phyloP scores from a whole-genome alignment of 2,888 invertebrate species.

The Gymnocheta viridis region DNA sequence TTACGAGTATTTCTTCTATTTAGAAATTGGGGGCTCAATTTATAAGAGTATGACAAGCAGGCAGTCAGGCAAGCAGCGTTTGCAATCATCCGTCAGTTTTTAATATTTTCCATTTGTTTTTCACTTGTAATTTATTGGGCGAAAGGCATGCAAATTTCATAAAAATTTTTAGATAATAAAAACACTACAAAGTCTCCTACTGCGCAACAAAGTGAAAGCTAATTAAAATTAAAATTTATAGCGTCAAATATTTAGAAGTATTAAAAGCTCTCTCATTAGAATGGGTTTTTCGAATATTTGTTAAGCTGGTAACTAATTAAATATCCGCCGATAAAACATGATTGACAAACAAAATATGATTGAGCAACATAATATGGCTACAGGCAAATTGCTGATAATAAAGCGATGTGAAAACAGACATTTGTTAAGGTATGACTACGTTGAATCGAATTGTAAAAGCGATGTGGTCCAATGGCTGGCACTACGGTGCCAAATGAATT shows the following conservation, averaged over 20 bases:
- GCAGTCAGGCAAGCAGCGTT: slow-evolving; percentile 59
- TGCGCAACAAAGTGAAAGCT: not conserved
- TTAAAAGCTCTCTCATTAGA: not conserved
- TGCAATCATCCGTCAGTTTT: slow-evolving; percentile 79
- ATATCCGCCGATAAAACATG: too few relatives aligned
- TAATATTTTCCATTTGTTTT: slow-evolving; percentile 79
- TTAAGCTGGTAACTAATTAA: too few relatives aligned
- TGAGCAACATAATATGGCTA: too few relatives aligned
- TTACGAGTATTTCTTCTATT: slow-evolving; percentile 31
- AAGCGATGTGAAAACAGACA: too few relatives aligned
- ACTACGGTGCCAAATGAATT: too few relatives aligned
- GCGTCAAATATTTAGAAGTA: too few relatives aligned
- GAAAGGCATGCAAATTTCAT: slow-evolving; percentile 52
- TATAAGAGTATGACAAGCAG: slow-evolving; percentile 64
- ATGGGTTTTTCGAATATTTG: not conserved
- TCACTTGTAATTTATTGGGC: slow-evolving; percentile 76
- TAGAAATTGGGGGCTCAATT: slow-evolving; percentile 63
- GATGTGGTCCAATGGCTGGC: too few relatives aligned
- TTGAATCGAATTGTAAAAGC: too few relatives aligned
- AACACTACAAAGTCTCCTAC: slow-evolving; percentile 2
- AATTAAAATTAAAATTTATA: not conserved
- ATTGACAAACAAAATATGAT: too few relatives aligned
- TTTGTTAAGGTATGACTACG: too few relatives aligned
- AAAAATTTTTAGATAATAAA: slow-evolving; percentile 10
- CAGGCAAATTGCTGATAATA: too few relatives aligned